phyloP scores from a whole-genome alignment of 2,113 vertebrate species.

The Mus spicilegus region DNA sequence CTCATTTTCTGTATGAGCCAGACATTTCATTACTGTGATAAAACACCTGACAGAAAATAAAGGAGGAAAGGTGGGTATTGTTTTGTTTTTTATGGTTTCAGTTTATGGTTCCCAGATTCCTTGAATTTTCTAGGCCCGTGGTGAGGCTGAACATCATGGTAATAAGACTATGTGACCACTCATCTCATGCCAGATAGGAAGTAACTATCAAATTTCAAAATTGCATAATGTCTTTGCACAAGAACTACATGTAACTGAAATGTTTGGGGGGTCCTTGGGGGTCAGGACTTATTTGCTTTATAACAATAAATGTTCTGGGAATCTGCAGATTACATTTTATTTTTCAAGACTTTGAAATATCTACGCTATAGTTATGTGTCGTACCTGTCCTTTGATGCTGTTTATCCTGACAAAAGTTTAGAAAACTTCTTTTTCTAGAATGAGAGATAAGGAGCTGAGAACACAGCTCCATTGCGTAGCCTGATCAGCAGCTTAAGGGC shows the following conservation, averaged over 20 bases:
- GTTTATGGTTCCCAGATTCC: background rate
- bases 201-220: background rate
- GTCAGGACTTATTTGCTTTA: slow-evolving; percentile 10
- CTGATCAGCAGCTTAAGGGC: background rate
- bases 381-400: background rate
- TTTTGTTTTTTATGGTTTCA: background rate
- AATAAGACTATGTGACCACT: background rate
- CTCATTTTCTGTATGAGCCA: background rate
- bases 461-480: background rate
- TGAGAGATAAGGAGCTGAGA: background rate
- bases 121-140: background rate
- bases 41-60: background rate
- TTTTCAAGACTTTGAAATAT: slow-evolving; percentile 54
- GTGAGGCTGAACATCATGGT: background rate
- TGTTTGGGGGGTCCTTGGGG: background rate
- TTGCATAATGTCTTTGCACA: slow-evolving; percentile 24
- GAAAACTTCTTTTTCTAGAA: background rate
- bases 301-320: background rate
- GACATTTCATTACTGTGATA: background rate
- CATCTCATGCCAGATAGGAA: background rate
- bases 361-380: background rate
- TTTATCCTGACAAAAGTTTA: background rate
- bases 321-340: slow-evolving; percentile 28
- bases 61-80: background rate
- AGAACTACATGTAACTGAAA: slow-evolving; percentile 16